Base-by-base conservation (phyloP, 2,797 vertebrate genomes). In the Lacerta agilis region DNA sequence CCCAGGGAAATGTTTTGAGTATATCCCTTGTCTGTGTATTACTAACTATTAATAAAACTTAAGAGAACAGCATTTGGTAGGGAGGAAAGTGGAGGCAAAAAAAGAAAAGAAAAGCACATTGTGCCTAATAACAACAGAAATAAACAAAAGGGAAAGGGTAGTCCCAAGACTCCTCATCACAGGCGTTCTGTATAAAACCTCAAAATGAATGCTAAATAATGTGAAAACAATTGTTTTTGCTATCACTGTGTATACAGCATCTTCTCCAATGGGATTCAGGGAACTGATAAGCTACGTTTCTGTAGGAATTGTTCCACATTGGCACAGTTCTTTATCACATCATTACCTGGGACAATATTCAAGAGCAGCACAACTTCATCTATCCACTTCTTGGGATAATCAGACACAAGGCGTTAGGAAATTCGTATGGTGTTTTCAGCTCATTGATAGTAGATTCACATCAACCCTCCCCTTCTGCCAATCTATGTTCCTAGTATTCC, bases 251-350 rank as follows among this genome's bases (percentile, higher is more conserved):
- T 67, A 69, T 86, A 89, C 87, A 66, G 73, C 75, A 25, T 73
- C 91, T 33, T 81, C 64, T 82, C 86, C 82, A 33, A 15, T 9
- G 45, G 85, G 93, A 92, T 90, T 94, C 85, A 91, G 86, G 79
- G 87, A 89, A 79, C 17, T 75, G 73, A 87, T 91, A 90, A 89
- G 69, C 29, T 78, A 87, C 33, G 9, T 45, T 82, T 58, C 90
- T 87, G 8, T 83, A 92, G 79, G 58, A 85, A 93, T 69, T 86
- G 72, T 71, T 86, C 73, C 41, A 81, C 18, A 36, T 0, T 0
- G 85, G 64, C 43, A 58, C 41, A 0, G 0, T 76, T 1, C 58
- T 81, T 92, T 91, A 91, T 88, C 86, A 91, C 18, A 3, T 72
- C 0, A 0, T 90, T 88, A 82, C 89, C 79, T 88, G 83, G 25